Evolutionary conservation across 2,113 vertebrate species (phyloP), one percentile per base, ranked within the genome.

Genomic region (Nanorana parkeri): DNA sequence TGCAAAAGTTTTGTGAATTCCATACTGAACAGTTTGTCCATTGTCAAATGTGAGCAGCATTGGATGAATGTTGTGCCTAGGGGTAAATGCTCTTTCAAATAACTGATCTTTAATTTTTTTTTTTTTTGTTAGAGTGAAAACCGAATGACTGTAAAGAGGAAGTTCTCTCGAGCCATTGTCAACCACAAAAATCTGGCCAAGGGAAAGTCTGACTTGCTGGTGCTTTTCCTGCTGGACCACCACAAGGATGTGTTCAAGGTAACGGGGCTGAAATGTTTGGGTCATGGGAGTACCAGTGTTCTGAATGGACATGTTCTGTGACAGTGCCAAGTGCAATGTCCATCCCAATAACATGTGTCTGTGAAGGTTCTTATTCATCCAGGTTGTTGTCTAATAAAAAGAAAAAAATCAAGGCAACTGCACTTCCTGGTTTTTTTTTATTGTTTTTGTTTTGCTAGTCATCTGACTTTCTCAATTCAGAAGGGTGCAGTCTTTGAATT

Each of bases 161-260:
- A 93, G 0, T 99, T 99, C 84, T 95, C 96, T 21, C 95, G 92
- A 88, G 95, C 97, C 67, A 93, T 99, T 41, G 93, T 98, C 85
- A 94, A 95, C 87, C 96, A 96, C 71, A 93, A 92, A 86, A 93
- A 89, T 84, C 91, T 99, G 85, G 94, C 95, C 61, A 98, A 96
- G 90, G 98, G 98, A 82, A 99, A 99, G 86, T 95, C 96, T 77
- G 97, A 97, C 86, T 92, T 99, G 86, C 93, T 98, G 84, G 94
- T 99, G 84, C 91, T 99, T 71, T 99, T 99, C 86, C 94, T 99
- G 85, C 91, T 99, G 87, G 98, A 99, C 85, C 94, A 96, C 84
- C 96, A 99, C 85, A 94, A 90, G 83, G 97, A 99, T 84, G 94
- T 98, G 26, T 95, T 98, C 78, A 98, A 99, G 94, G 98, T 99